Evolutionary conservation across 64 coral and sea anemone genomes (phyloP).

Genomic region (Actinia equina): DNA sequence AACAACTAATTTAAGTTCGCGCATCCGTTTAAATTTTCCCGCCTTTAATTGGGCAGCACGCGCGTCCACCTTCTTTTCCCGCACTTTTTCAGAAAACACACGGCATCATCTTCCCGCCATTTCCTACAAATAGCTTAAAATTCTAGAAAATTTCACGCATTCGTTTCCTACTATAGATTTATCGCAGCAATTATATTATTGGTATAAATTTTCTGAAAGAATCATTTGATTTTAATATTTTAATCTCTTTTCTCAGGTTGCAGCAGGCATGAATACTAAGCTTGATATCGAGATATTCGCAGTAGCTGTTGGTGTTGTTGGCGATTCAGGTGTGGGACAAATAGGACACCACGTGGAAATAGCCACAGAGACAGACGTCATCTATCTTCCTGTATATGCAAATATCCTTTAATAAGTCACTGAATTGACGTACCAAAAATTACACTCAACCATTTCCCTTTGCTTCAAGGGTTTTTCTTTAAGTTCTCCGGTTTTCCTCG

Average conservation of each 20-base stretch:
- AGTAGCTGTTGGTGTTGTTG: conserved; percentile 88
- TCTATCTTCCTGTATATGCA: conserved; percentile 93
- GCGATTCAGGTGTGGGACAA: conserved; percentile 80
- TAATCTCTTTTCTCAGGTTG: conserved; percentile 50
- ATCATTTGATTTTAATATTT: neutral
- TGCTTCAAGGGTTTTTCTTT: no score
- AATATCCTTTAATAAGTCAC: conserved; percentile 82
- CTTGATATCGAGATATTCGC: conserved; percentile 93
- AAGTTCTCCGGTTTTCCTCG: no score
- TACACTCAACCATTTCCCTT: no score
- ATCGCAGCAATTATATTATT: neutral
- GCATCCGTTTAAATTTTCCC: neutral
- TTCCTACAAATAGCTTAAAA: neutral
- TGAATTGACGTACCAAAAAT: no score
- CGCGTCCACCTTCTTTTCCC: neutral
- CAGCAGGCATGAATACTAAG: conserved; percentile 83
- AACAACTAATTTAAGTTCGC: neutral
- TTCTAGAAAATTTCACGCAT: neutral
- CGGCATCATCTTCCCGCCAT: neutral
- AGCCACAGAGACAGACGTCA: conserved; percentile 70
- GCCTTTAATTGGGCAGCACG: neutral
- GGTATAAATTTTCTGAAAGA: neutral
- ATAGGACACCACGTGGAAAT: conserved; percentile 96
- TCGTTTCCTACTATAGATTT: neutral
- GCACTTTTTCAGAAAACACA: neutral